These are phyloP conservation scores for Sebastes hubbsi DNA, from an alignment of 2,797 vertebrate species.

Conservation along the genomic window DNA sequence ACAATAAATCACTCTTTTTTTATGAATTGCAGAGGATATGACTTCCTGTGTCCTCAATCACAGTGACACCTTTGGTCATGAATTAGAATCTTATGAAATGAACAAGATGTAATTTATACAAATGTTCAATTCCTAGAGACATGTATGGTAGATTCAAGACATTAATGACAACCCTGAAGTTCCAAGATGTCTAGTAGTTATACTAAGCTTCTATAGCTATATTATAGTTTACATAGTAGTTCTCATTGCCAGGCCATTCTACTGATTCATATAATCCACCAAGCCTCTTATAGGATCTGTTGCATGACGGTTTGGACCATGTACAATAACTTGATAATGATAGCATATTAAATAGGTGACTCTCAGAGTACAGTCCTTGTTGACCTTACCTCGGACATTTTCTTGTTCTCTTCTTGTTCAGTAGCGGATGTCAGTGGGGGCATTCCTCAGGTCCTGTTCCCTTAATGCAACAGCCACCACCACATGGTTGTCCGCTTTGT, in stretches of 20 bases:
- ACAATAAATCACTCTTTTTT: too few relatives aligned
- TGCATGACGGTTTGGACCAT: background rate
- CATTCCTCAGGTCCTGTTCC: background rate
- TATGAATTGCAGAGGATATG: too few relatives aligned
- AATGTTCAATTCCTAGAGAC: background rate
- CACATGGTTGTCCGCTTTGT: background rate
- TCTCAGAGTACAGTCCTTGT: background rate
- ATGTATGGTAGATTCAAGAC: background rate
- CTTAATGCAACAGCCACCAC: background rate
- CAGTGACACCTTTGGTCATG: background rate
- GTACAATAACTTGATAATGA: background rate
- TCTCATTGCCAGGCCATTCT: background rate
- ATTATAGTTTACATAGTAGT: background rate
- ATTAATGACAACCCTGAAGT: too few relatives aligned
- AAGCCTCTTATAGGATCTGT: background rate
- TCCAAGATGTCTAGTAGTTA: too few relatives aligned
- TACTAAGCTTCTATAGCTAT: background rate
- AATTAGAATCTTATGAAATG: background rate
- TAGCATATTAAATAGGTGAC: background rate
- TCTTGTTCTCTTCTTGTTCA: too few relatives aligned
- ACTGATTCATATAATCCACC: background rate
- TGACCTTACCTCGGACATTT: too few relatives aligned
- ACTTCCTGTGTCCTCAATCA: background rate
- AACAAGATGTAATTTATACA: background rate
- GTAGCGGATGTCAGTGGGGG: too few relatives aligned